These are phyloP conservation scores for Tyrannus savana DNA, from an alignment of 2,113 vertebrate species.

Conservation along the genomic window DNA sequence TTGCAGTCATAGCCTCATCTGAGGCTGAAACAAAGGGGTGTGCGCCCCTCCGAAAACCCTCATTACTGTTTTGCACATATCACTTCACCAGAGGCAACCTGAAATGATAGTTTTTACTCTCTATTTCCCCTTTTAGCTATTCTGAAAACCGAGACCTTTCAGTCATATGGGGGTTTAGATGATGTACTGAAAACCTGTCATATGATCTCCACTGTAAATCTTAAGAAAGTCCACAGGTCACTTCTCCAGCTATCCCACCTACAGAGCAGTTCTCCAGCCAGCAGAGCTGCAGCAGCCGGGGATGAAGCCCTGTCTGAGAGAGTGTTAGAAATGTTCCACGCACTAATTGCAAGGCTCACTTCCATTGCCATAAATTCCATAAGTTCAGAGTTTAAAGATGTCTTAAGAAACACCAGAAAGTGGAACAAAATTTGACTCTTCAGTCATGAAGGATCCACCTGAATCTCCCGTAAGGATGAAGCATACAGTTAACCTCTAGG, in stretches of 20 bases:
- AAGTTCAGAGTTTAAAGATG: background rate
- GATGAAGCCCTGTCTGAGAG: background rate
- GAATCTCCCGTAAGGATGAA: background rate
- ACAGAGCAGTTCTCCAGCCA: background rate
- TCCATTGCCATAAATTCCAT: background rate
- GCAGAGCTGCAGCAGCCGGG: background rate
- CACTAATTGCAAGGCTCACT: background rate
- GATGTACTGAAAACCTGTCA: background rate
- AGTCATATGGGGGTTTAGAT: background rate
- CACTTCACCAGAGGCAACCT: background rate
- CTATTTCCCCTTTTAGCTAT: background rate
- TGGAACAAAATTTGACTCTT: background rate
- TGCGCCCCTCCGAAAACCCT: background rate
- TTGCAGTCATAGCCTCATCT: background rate
- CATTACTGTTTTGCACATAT: background rate
- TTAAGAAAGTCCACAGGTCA: background rate
- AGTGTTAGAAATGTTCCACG: background rate
- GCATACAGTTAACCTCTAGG: background rate
- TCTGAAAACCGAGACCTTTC: background rate
- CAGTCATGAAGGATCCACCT: background rate
- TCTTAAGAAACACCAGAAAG: background rate
- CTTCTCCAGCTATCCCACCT: background rate
- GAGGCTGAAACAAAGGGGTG: background rate
- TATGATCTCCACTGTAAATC: background rate
- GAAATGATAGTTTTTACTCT: background rate